Conservation (phyloP, 2,797 vertebrate genomes). For the Telmatherina bonti region DNA sequence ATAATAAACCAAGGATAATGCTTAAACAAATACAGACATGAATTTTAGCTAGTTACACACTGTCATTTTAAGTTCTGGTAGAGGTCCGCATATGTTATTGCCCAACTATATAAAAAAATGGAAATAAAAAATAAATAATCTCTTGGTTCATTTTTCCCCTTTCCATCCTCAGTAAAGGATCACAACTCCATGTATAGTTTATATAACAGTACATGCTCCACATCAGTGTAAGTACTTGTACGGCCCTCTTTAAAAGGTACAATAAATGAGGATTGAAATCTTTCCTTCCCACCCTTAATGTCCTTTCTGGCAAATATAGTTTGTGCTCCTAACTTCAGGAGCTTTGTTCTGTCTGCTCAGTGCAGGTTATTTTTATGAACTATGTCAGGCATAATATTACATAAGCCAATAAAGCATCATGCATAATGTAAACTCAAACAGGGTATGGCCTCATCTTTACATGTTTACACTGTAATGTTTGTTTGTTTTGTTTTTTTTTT, state of each 20-base stretch:
- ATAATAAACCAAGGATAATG: too few relatives aligned
- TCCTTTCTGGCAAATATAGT: not conserved
- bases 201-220: too few relatives aligned
- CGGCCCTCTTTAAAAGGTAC: too few relatives aligned
- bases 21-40: too few relatives aligned
- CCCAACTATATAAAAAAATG: not conserved
- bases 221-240: too few relatives aligned
- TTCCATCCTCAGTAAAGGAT: not conserved
- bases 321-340: slow-evolving; percentile 3
- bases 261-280: too few relatives aligned
- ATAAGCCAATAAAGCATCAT: slow-evolving; percentile 12
- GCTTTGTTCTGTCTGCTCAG: slow-evolving; percentile 6
- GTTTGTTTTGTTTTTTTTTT: too few relatives aligned
- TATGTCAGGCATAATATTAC: slow-evolving; percentile 15
- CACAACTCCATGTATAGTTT: too few relatives aligned
- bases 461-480: slow-evolving; percentile 1
- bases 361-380: slow-evolving; percentile 14
- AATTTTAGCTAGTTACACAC: too few relatives aligned
- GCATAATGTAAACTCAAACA: slow-evolving; percentile 5
- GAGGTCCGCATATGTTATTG: not conserved
- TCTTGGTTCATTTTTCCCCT: not conserved
- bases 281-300: not conserved
- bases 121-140: not conserved
- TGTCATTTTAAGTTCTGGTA: too few relatives aligned
- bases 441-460: slow-evolving; percentile 17